phyloP scores from a whole-genome alignment of 2,113 vertebrate genomes.

The Gavialis gangeticus region DNA sequence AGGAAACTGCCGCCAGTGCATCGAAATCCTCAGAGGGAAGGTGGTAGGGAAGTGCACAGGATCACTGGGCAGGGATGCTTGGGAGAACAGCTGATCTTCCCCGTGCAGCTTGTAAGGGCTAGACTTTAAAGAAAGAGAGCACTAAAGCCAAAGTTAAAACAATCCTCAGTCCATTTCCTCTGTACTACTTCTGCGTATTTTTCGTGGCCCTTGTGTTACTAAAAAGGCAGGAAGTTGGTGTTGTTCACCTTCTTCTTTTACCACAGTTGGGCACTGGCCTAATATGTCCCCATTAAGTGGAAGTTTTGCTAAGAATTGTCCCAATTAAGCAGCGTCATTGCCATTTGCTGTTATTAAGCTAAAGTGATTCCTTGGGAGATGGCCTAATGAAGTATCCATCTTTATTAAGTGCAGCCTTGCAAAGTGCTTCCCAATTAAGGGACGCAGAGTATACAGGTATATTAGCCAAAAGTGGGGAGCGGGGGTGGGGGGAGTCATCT shows the following conservation, averaged over 20 bases:
- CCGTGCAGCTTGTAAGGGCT: too few species aligned
- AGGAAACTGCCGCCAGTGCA: neutral
- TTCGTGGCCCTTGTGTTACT: slow-evolving; percentile 44
- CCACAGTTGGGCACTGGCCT: slow-evolving; percentile 70
- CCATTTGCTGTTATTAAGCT: slow-evolving; percentile 71
- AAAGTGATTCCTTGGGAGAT: slow-evolving; percentile 76
- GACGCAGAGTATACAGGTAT: neutral
- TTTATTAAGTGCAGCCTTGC: slow-evolving; percentile 68
- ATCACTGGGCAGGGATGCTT: neutral
- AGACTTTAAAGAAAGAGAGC: neutral
- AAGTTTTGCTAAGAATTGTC: slow-evolving; percentile 73
- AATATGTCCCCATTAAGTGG: slow-evolving; percentile 69
- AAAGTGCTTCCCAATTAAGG: slow-evolving; percentile 73
- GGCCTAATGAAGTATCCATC: slow-evolving; percentile 75
- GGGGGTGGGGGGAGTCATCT: neutral
- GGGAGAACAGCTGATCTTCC: neutral
- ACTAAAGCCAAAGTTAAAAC: too few species aligned
- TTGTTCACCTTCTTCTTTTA: slow-evolving; percentile 72
- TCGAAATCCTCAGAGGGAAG: neutral
- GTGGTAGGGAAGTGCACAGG: neutral
- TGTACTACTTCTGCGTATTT: slow-evolving; percentile 31
- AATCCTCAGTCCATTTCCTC: too few species aligned
- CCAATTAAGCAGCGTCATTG: slow-evolving; percentile 67
- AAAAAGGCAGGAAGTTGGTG: slow-evolving; percentile 55
- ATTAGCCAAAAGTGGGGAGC: neutral